Evolutionary conservation across 2,113 vertebrate species (phyloP), one percentile per base, ranked within the genome.

Genomic region (Malurus alboscapulatus): DNA sequence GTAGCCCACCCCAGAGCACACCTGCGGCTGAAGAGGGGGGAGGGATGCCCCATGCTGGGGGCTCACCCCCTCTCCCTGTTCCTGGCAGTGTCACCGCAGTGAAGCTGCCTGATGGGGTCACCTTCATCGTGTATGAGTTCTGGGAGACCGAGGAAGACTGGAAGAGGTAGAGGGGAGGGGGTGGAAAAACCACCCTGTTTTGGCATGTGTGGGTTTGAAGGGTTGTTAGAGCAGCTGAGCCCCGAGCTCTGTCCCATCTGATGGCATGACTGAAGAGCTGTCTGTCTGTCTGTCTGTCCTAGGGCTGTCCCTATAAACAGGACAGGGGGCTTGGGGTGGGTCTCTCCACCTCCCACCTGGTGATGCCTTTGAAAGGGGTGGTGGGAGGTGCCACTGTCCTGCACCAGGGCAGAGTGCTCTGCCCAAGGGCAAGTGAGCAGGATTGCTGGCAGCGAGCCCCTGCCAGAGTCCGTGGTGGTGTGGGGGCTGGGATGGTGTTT

Each of bases 111-210:
- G 89, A 91, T 9, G 89, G 89, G 14, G 75, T 91, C 82, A 91
- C 89, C 48, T 91, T 91, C 68, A 80, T 91, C 12, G 1, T 91
- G 75, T 91, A 91, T 0, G 89, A 91, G 68, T 91, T 91, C 89
- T 91, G 89, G 89, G 89, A 91, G 89, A 86, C 82, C 1, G 89
- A 91, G 62, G 82, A 86, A 55, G 82, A 91, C 62, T 91, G 89
- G 89, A 91, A 91, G 82, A 86, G 89, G 89, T 91, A 91, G 32
- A 91, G 32, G 61, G 48, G 8, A 80, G 26, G 19, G 29, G 22
- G 8, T 50, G 26, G 20, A 75, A 84, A 44, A 62, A 38, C 18
- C 13, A 38, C 22, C 10, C 62, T 6, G 2, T 20, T 50, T 73
- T 17, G 47, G 30, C 40, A 14, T 20, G 17, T 38, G 62, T 2